These are phyloP conservation scores for Hyla sarda DNA, from an alignment of 2,113 vertebrate genomes.

Conservation along the genomic window DNA sequence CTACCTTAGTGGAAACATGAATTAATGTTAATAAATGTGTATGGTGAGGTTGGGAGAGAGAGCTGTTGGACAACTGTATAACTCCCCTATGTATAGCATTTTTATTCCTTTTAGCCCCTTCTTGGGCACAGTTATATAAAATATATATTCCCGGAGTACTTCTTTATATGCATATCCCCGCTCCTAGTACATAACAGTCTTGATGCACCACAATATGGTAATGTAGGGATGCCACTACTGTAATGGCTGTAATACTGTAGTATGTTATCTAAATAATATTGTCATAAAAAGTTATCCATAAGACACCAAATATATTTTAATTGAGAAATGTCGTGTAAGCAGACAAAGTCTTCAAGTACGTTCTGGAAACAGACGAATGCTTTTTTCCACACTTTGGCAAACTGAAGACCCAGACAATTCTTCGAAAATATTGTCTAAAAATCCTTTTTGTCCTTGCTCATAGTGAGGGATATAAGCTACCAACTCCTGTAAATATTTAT, in stretches of 20 bases:
- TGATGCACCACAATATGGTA: not conserved
- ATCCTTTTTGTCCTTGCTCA: not conserved
- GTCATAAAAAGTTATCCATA: not conserved
- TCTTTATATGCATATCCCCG: too few species aligned
- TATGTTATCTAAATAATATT: not conserved
- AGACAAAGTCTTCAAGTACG: constrained; percentile 1
- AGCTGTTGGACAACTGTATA: too few species aligned
- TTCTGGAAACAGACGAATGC: not conserved
- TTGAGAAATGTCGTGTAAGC: not conserved
- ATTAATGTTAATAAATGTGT: too few species aligned
- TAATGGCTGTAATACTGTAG: not conserved
- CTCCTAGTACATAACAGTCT: too few species aligned
- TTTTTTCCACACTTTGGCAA: constrained; percentile 13
- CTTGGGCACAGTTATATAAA: too few species aligned
- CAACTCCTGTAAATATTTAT: not conserved
- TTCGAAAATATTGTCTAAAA: constrained; percentile 10
- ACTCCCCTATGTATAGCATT: too few species aligned
- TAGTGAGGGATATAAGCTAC: not conserved
- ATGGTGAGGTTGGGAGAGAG: too few species aligned
- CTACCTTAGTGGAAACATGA: too few species aligned
- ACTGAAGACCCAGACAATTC: not conserved
- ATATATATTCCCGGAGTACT: too few species aligned
- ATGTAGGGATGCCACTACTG: too few species aligned
- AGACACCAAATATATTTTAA: not conserved
- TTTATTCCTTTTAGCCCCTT: too few species aligned